Percentiles rank a stretch among this genome's conserved stretches.
phyloP scores from a whole-genome alignment of 30 jellyfish, hydroid and myxozoan genomes.

The Turritopsis rubra region DNA sequence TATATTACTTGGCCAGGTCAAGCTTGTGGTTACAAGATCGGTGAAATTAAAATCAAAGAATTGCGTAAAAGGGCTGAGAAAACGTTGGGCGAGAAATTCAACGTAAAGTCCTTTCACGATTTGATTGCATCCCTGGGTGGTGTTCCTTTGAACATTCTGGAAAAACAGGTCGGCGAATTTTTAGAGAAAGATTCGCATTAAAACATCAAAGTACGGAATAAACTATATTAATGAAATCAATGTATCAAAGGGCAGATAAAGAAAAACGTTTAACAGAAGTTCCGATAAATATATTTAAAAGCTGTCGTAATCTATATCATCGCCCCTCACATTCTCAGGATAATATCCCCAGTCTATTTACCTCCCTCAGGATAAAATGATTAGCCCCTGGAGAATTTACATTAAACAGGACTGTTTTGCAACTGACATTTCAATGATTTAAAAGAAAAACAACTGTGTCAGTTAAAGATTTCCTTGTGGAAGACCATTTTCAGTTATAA shows the following conservation, averaged over 20 bases:
- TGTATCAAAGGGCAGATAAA: not conserved
- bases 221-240: not conserved
- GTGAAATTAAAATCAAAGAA: conserved; percentile 70
- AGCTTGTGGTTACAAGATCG: conserved; percentile 76
- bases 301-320: too few relatives aligned
- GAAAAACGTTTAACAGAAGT: too few relatives aligned
- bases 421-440: too few relatives aligned
- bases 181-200: not conserved
- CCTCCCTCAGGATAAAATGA: too few relatives aligned
- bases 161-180: conserved; percentile 16
- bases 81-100: conserved; percentile 49
- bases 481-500: too few relatives aligned
- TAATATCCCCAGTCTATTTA: too few relatives aligned
- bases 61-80: conserved; percentile 41
- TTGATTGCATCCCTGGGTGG: conserved; percentile 53
- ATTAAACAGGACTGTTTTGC: too few relatives aligned
- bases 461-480: too few relatives aligned
- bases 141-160: conserved; percentile 45
- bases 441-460: too few relatives aligned
- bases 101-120: conserved; percentile 62
- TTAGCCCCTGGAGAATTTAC: too few relatives aligned
- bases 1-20: conserved; percentile 97
- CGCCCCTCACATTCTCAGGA: too few relatives aligned
- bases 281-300: too few relatives aligned
- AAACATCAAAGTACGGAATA: not conserved